Conservation (phyloP, 2,113 vertebrate genomes). For the Tupaia chinensis region DNA sequence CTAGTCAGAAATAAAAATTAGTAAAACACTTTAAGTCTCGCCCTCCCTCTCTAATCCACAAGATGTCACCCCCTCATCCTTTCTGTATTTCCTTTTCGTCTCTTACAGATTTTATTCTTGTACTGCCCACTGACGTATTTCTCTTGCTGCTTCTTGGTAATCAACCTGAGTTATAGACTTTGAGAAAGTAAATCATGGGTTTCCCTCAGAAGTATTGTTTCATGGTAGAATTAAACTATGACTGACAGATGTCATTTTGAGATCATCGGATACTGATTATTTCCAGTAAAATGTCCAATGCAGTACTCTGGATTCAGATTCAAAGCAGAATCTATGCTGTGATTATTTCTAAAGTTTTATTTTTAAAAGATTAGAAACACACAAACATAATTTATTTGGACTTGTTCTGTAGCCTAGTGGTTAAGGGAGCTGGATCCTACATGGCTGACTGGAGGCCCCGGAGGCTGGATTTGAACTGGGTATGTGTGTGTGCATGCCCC, state of each 20-base stretch:
- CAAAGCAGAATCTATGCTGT: not conserved
- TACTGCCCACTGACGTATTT: not conserved
- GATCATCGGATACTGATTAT: not conserved
- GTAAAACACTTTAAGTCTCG: not conserved
- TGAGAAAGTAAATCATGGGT: not conserved
- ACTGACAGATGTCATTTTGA: not conserved
- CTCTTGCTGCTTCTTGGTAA: not conserved
- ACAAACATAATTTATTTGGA: too few species aligned
- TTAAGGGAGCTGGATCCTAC: too few species aligned
- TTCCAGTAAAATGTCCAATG: not conserved
- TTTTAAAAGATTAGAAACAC: conserved; percentile 2
- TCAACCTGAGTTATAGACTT: conserved; percentile 2
- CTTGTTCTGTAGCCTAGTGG: too few species aligned
- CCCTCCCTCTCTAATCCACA: not conserved
- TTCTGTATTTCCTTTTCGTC: not conserved
- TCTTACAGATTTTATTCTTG: not conserved
- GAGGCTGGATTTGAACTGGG: too few species aligned
- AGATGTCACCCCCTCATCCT: not conserved
- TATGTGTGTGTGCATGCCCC: too few species aligned
- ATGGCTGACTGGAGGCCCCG: too few species aligned
- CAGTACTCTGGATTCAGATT: not conserved
- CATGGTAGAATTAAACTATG: not conserved
- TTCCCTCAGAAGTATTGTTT: not conserved
- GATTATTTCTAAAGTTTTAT: conserved; percentile 27
- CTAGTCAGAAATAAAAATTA: conserved; percentile 26